These are phyloP conservation scores for Plutella xylostella DNA, from an alignment of 2,888 invertebrate genomes.

Conservation along the genomic window DNA sequence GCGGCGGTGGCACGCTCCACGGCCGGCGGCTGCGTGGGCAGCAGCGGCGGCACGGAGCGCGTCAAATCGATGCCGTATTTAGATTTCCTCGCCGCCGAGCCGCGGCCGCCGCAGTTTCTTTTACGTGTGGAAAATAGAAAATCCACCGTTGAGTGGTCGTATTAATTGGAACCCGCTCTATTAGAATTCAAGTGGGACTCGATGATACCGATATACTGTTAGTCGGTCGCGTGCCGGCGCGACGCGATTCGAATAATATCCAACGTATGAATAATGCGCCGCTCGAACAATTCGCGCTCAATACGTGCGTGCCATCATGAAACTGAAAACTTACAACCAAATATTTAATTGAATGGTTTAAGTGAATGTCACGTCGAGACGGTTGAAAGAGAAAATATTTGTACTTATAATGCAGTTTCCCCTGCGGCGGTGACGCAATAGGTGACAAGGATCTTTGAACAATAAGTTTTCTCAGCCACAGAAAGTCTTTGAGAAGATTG, in stretches of 20 bases:
- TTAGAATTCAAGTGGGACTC: slow-evolving; percentile 59
- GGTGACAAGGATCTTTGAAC: too few species aligned
- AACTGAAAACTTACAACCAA: slow-evolving; percentile 11
- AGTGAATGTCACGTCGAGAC: slow-evolving; percentile 22
- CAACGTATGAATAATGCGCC: slow-evolving; percentile 12
- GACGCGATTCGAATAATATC: slow-evolving; percentile 50
- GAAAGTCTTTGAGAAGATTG: too few species aligned
- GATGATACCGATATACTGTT: slow-evolving; percentile 54
- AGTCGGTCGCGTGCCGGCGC: slow-evolving; percentile 48
- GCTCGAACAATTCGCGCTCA: slow-evolving; percentile 4
- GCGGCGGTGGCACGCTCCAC: too few species aligned
- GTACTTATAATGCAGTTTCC: slow-evolving; percentile 33
- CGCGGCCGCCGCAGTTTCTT: slow-evolving; percentile 62
- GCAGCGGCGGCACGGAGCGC: too few species aligned
- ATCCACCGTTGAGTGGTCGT: slow-evolving; percentile 65
- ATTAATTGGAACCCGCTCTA: slow-evolving; percentile 56
- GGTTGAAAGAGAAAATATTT: slow-evolving; percentile 45
- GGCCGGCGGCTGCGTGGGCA: too few species aligned
- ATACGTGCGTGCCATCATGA: slow-evolving; percentile 12
- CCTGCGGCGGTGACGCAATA: slow-evolving; percentile 13
- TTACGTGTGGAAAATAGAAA: slow-evolving; percentile 70
- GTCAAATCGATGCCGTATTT: slow-evolving; percentile 31
- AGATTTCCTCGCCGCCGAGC: slow-evolving; percentile 51
- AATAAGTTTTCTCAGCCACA: too few species aligned
- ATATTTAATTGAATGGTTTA: slow-evolving; percentile 28